Base-by-base conservation (phyloP, 2,113 vertebrate species). In the Thalassoma bifasciatum region DNA sequence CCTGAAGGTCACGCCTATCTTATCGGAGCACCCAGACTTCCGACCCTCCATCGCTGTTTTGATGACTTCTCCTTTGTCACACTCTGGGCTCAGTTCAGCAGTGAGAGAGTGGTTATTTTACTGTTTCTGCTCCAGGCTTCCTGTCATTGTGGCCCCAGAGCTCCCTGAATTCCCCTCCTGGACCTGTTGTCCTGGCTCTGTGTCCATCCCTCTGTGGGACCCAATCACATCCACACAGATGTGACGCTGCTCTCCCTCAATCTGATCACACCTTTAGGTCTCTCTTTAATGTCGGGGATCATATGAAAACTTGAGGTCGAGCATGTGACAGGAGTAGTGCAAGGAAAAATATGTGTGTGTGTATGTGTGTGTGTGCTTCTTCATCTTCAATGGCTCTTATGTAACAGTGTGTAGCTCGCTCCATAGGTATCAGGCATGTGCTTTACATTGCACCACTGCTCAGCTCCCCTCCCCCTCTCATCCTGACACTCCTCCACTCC, bases 1-100 rank as follows among this genome's bases (percentile, higher is more conserved):
- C 62, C 63, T 70, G 66, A 72, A 80, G 79, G 79, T 83, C 84
- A 70, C 71, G 46, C 40, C 42, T 19, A 3, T 72, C 88, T 89
- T 87, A 89, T 87, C 85, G 46, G 49, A 2, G 21, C 78, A 36
- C 77, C 83, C 82, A 63, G 66, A 66, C 77, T 79, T 88, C 84
- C 72, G 52, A 21, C 38, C 52, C 37, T 46, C 69, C 42, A 17
- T 16, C 22, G 68, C 59, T 72, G 62, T 68, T 79, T 66, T 79
- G 59, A 54, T 30, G 30, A 30, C 30, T 67, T 36, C 30, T 50
- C 19, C 21, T 62, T 81, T 71, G 75, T 75, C 46, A 46, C 6
- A 49, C 63, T 54, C n/a, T 17, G 2, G 53, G 5, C 42, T 69
- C 65, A 67, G 23, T 42, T 44, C 54, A 10, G 13, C 51, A 11